Evolutionary conservation across 2,888 invertebrate species (phyloP), one percentile per base, ranked within the genome.

Genomic region (Cosmia trapezina): DNA sequence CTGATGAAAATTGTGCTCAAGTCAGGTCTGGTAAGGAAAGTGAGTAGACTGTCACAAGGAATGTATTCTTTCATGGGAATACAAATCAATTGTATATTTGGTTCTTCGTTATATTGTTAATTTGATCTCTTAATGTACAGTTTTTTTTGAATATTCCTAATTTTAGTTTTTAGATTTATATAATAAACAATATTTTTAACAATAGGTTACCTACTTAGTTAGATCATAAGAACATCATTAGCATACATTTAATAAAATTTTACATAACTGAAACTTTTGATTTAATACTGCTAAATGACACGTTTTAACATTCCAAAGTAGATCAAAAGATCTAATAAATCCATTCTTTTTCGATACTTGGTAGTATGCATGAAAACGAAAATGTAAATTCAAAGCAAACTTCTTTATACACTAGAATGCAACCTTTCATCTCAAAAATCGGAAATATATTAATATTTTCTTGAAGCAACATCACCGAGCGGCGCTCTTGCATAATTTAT

Each of bases 401-500:
- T 73, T 66, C 51, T 67, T 70, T 57, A 78, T 60, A 14, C 45
- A 65, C 69, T 69, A 71, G 71, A 73, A 66, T 60, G 70, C 65
- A 82, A 80, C 67, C 65, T 78, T 72, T 66, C 45, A 69, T 76
- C 63, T 69, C 37, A 81, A 87, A 83, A 83, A 78, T 80, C 59
- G 74, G 70, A 73, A 79, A 80, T 76, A 80, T 80, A 77, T 81
- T 76, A 85, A 83, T 86, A 88, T 88, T 89, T 87, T 86, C 86
- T 85, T 82, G 85, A 84, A 86, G 84, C 87, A 85, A 86, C 90
- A 88, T 90, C 90, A 91, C 89, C 84, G 85, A 87, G 88, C 88
- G 82, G 75, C 77, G 85, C 86, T 85, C 87, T 88, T 91, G 93
- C 93, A 93, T 94, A 94, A 93, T 94, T 94, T 93, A 94, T 93